A percentile compares a stretch with the other conserved stretches of the same genome.
phyloP scores from a whole-genome alignment of 2,113 vertebrate genomes.

The Aphelocoma coerulescens region DNA sequence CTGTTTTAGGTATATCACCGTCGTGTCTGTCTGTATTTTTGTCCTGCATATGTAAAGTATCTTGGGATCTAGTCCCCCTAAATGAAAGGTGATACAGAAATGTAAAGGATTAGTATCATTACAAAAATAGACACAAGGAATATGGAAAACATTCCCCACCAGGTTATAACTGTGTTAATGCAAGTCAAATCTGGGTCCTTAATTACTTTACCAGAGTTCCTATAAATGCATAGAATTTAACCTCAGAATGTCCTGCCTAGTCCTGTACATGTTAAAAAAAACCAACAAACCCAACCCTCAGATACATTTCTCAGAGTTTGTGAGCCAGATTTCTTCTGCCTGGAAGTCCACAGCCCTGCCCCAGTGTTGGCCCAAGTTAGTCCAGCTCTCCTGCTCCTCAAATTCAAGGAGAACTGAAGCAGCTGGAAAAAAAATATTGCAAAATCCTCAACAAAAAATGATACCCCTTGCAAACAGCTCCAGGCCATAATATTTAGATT shows the following conservation, averaged over 20 bases:
- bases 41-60: not conserved
- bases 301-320: not conserved
- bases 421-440: not conserved
- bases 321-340: not conserved
- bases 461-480: not conserved
- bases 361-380: not conserved
- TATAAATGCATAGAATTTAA: conserved; percentile 62
- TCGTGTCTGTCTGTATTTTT: conserved; percentile 39
- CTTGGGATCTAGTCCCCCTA: conserved; percentile 15
- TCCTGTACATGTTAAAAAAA: not conserved
- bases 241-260: conserved; percentile 40
- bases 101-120: conserved; percentile 59
- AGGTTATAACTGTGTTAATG: conserved; percentile 63
- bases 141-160: conserved; percentile 63
- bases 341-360: not conserved
- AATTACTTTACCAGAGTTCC: conserved; percentile 65
- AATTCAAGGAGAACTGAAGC: not conserved
- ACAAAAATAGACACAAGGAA: conserved; percentile 61
- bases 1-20: not conserved
- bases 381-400: not conserved
- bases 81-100: conserved; percentile 66
- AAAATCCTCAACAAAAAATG: not conserved
- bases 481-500: not conserved
- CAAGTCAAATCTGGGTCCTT: conserved; percentile 53
- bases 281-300: not conserved